phyloP scores from a whole-genome alignment of 2,797 vertebrate species.

The Tragelaphus eurycerus region DNA sequence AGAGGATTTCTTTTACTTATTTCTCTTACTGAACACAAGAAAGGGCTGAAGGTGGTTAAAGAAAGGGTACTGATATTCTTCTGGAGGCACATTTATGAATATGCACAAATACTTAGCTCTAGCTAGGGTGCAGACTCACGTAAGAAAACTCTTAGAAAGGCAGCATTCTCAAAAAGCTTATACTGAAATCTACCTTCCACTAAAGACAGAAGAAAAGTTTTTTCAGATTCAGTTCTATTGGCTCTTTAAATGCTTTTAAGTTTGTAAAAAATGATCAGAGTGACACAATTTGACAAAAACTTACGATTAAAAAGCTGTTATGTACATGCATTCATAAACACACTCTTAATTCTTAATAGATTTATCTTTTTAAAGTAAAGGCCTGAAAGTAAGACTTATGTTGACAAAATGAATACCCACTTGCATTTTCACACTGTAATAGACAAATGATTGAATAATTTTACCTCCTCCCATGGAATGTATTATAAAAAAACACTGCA shows the following conservation, averaged over 20 bases:
- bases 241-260: neutral
- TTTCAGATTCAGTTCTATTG: neutral
- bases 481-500: slow-evolving; percentile 97
- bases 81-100: neutral
- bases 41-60: neutral
- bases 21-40: neutral
- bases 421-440: neutral
- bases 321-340: neutral
- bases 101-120: neutral
- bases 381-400: neutral
- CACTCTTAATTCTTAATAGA: neutral
- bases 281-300: neutral
- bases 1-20: neutral
- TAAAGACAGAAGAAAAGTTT: neutral
- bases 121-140: neutral
- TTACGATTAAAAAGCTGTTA: slow-evolving; percentile 30
- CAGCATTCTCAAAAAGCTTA: neutral
- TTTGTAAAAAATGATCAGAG: neutral
- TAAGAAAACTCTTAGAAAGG: neutral
- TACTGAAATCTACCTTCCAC: neutral
- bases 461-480: slow-evolving; percentile 99
- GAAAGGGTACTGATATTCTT: neutral
- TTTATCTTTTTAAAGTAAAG: neutral
- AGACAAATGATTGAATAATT: slow-evolving; percentile 41
- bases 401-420: neutral